Percentiles rank a stretch among this genome's conserved stretches.
Evolutionary conservation across 1,140 invertebrate species (phyloP).

Genomic region (Mercenaria mercenaria): DNA sequence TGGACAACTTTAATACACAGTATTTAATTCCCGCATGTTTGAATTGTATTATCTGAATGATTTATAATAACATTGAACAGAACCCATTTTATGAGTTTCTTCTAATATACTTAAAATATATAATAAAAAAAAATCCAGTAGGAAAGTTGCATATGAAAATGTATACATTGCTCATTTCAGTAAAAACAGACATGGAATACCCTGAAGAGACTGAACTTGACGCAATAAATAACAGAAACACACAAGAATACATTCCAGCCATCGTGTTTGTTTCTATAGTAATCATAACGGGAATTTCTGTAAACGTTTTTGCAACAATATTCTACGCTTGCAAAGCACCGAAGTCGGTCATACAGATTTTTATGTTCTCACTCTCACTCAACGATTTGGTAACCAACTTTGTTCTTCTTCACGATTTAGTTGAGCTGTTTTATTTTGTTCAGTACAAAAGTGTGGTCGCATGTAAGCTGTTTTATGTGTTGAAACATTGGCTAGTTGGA

Average conservation of each 20-base stretch:
- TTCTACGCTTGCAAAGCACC: neutral
- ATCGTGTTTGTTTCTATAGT: neutral
- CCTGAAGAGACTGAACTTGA: neutral
- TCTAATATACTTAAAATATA: no score
- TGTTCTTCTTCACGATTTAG: neutral
- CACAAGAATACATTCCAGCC: neutral
- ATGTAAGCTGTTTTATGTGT: neutral
- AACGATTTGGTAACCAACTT: neutral
- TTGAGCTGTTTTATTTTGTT: neutral
- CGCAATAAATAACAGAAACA: neutral
- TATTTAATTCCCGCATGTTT: no score
- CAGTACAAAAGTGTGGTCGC: neutral
- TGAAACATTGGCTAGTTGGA: neutral
- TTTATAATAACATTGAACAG: no score
- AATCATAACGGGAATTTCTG: neutral
- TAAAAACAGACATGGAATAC: neutral
- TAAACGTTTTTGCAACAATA: neutral
- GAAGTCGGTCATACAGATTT: neutral
- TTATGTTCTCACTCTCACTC: neutral
- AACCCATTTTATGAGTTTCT: no score
- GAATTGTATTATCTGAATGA: no score
- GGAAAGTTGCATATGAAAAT: no score
- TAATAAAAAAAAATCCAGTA: no score
- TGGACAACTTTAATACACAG: no score
- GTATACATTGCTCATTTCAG: no score